Evolutionary conservation across 2,113 vertebrate genomes (phyloP), one percentile per base, ranked within the genome.

Genomic region (Daboia siamensis): DNA sequence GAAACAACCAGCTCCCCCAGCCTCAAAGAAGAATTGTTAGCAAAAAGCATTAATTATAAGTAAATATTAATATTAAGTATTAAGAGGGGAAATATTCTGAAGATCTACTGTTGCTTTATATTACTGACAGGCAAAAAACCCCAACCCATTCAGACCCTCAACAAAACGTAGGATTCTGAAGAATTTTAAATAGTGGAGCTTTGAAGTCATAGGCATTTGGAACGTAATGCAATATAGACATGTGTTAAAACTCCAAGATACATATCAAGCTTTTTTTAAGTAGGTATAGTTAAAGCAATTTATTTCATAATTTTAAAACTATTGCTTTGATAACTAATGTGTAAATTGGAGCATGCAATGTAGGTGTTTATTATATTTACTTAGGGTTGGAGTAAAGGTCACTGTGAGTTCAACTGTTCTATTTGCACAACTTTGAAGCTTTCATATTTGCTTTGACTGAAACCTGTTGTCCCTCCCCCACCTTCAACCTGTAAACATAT

Each of bases 1-100:
- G 91, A 92, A 96, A 80, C 74, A 39, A 20, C 87, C 57, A 1
- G 61, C 59, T 44, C 87, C 86, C 84, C 80, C 90, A n/a, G 11
- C 89, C 92, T 59, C 86, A 48, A 94, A 96, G 85, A 90, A 94
- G 95, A 94, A 94, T 88, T 23, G 2, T 85, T 88, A 85, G 7
- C 48, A 88, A 46, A 51, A 92, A 0, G 57, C 33, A 44, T 80
- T 21, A 80, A 80, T 80, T 80, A 80, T 44, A 39, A 44, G 0
- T 91, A 92, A 92, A 1, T 90, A 7, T 55, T 0, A 20, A 80
- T 39, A 80, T 80, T 33, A 74, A 74, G n/a, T 74, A 74, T 74
- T 21, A 80, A 80, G 33, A 23, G 10, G 39, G 39, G 0, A 23
- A 23, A 5, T 0, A 1, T 0, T 80, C 90, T 15, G 80, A 26